Evolutionary conservation across 1,140 invertebrate genomes (phyloP), one percentile per base, ranked within the genome.

Genomic region (Adelges cooleyi): DNA sequence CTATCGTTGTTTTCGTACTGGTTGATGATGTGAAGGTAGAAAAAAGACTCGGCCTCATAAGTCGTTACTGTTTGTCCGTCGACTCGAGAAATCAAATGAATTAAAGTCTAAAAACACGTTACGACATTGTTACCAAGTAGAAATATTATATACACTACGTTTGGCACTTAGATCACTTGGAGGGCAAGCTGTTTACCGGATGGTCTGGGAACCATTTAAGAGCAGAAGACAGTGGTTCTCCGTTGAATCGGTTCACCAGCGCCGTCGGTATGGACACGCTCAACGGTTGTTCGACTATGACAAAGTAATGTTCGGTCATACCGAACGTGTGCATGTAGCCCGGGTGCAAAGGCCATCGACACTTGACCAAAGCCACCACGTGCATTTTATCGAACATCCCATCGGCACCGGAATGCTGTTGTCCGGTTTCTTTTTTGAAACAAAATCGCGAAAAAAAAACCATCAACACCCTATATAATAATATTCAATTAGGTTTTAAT

Each of bases 251-350:
- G 18, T 75, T 77, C 13, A 77, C 74, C 0, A 86, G 67, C 50
- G 85, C 74, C 5, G 75, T 76, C 1, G 78, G 70, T 2, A 90
- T 66, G 1, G 84, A 88, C n/a, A 91, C 74, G 8, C 81, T 78
- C 23, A 92, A 68, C 0, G 90, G 88, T 73, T 92, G 89, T 72
- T 93, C 90, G 8, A 92, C 80, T 54, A 92, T 82, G 25, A 93
- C 80, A 72, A 85, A 90, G 73, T 85, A 92, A 71, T 90, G 86
- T 27, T 89, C 82, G 0, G 89, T 90, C 25, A 92, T 80, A 15
- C 86, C 87, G 76, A 93, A 94, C 10, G 87, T 88, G 71, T 94
- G 91, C 86, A 91, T 92, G 67, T 94, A 94, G 0, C 84, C 81
- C 0, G 89, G 87, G 75, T 89, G 80, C 4, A 90, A 71, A 3